These are phyloP conservation scores for Fragum whitleyi DNA, from an alignment of 2,888 invertebrate species.

Conservation along the genomic window DNA sequence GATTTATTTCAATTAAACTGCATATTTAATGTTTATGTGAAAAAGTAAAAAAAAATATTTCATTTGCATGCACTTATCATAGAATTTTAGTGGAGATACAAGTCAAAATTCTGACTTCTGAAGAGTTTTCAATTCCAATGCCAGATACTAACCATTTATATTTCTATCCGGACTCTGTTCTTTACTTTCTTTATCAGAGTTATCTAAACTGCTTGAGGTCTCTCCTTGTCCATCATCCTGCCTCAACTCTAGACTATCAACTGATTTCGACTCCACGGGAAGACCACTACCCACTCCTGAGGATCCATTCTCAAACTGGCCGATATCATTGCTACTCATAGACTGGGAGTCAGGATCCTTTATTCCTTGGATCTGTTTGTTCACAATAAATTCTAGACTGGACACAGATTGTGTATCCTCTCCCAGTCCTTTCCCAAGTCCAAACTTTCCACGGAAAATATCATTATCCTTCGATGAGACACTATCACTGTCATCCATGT, in stretches of 20 bases:
- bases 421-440: slow-evolving; percentile 48
- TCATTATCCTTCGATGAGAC: slow-evolving; percentile 65
- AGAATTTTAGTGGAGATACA: too few species aligned
- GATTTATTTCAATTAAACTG: too few species aligned
- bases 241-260: slow-evolving; percentile 81
- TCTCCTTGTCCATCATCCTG: slow-evolving; percentile 36
- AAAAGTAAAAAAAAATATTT: too few species aligned
- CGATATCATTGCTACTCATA: slow-evolving; percentile 76
- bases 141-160: background rate
- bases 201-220: slow-evolving; percentile 42
- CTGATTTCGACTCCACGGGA: slow-evolving; percentile 78
- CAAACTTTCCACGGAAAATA: slow-evolving; percentile 52
- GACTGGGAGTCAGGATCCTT: slow-evolving; percentile 69
- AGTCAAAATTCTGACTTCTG: too few species aligned
- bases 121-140: too few species aligned
- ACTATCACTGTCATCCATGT: slow-evolving; percentile 64
- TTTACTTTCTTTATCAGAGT: slow-evolving; percentile 52
- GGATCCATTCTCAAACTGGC: slow-evolving; percentile 62
- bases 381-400: slow-evolving; percentile 80
- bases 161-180: slow-evolving; percentile 48
- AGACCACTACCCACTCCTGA: background rate
- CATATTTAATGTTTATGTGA: too few species aligned
- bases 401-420: slow-evolving; percentile 82
- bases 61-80: too few species aligned
- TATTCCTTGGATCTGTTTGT: slow-evolving; percentile 62